phyloP scores from a whole-genome alignment of 2,113 vertebrate species.

The Trematocara zebra region DNA sequence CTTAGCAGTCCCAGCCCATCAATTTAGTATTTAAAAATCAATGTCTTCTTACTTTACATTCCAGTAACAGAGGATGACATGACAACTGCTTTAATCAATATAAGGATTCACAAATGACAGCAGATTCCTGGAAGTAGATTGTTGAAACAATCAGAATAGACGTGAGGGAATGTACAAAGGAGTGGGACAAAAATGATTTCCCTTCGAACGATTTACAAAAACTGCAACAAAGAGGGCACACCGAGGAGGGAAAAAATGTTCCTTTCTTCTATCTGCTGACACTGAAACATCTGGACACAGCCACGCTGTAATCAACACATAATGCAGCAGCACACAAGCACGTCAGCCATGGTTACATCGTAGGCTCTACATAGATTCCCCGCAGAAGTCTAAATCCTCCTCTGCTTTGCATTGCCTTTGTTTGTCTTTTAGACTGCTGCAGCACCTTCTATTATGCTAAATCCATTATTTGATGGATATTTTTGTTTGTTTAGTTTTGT shows the following conservation, averaged over 20 bases:
- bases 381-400: not conserved
- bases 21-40: not conserved
- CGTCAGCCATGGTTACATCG: not conserved
- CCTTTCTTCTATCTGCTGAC: not conserved
- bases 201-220: accelerated
- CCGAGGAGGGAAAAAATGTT: not conserved
- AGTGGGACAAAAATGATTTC: not conserved
- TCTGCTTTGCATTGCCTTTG: not conserved
- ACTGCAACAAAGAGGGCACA: not conserved
- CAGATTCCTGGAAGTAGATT: not conserved
- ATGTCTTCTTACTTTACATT: not conserved
- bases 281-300: not conserved
- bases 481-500: not conserved
- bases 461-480: not conserved
- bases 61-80: not conserved
- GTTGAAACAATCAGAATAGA: not conserved
- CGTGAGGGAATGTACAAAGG: not conserved
- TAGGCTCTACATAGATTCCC: too few relatives aligned
- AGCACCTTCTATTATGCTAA: not conserved
- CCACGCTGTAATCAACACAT: not conserved
- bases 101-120: not conserved
- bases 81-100: not conserved
- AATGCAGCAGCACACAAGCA: not conserved
- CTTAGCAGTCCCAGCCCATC: not conserved
- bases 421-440: not conserved